Evolutionary conservation across 2,113 vertebrate species (phyloP), one percentile per base, ranked within the genome.

Genomic region (Morphnarchus princeps): DNA sequence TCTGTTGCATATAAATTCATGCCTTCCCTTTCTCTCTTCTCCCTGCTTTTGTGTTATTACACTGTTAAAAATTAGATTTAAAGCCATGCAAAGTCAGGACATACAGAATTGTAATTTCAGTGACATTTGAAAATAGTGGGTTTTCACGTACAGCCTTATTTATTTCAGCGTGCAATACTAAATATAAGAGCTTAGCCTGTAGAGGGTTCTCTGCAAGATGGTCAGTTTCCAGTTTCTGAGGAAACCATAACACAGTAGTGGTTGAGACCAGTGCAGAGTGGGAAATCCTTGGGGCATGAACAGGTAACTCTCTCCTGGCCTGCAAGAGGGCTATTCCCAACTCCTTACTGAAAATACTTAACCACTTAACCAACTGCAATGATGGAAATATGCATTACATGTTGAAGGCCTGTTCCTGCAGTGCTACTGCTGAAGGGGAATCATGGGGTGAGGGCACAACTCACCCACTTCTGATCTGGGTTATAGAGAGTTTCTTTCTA

Each of bases 391-490:
- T 3, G 3, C 6, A 10, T 81, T 61, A 17, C 12, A 12, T 0
- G 0, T 18, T 62, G 21, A 62, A 71, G 42, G 76, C 32, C 50
- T 61, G 9, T 57, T 96, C 43, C 57, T 82, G 21, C 17, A 69
- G 42, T 34, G 29, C 40, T 34, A 14, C 32, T 0, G 5, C 19
- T 76, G 69, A 52, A 55, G 10, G 16, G 0, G 2, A 67, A 28
- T 45, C 13, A 16, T 50, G 24, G 5, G 40, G 11, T 62, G 42
- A 87, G n/a, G 25, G 10, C 22, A 70, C 49, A 70, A n/a, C 29
- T 84, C 22, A 29, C 2, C 3, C 25, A 13, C 21, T 61, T 84
- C 22, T 78, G 16, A 38, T 45, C 22, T 61, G 40, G 7, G 11
- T 89, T 71, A 31, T 34, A 15, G 3, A 66, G 55, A 8, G 8